Percentiles rank a stretch among this genome's conserved stretches.
phyloP scores from a whole-genome alignment of 2,888 invertebrate genomes.

The Tuberolachnus salignus region DNA sequence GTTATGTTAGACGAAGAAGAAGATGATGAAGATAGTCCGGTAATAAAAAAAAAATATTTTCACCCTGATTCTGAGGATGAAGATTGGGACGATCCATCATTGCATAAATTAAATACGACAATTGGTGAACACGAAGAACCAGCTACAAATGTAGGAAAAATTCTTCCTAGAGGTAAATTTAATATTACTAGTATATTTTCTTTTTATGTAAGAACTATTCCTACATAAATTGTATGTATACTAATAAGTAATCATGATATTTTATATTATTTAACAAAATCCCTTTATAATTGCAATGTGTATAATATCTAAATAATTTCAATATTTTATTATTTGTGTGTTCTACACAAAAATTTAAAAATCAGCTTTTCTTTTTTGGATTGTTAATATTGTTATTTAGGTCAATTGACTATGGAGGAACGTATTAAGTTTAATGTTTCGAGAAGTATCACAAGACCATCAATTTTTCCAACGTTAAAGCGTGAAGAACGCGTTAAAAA shows the following conservation, averaged over 20 bases:
- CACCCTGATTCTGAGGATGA: slow-evolving; percentile 52
- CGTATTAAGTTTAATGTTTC: slow-evolving; percentile 46
- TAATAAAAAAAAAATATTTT: slow-evolving; percentile 45
- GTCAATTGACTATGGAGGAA: slow-evolving; percentile 46
- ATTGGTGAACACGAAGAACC: slow-evolving; percentile 33
- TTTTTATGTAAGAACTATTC: too few species aligned
- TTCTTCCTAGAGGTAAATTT: slow-evolving; percentile 32
- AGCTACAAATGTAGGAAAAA: neutral
- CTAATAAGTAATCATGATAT: neutral
- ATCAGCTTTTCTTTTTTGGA: too few species aligned
- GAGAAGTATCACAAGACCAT: slow-evolving; percentile 36
- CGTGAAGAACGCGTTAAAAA: slow-evolving; percentile 48
- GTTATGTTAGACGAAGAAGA: slow-evolving; percentile 40
- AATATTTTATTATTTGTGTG: too few species aligned
- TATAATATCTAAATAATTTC: too few species aligned
- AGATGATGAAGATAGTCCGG: slow-evolving; percentile 44
- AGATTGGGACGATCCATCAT: slow-evolving; percentile 46
- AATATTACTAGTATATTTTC: neutral
- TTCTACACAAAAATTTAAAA: too few species aligned
- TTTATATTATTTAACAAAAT: too few species aligned
- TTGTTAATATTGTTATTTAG: neutral
- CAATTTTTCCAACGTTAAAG: slow-evolving; percentile 32
- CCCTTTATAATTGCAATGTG: too few species aligned
- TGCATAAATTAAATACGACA: slow-evolving; percentile 22
- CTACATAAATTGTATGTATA: too few species aligned